These are phyloP conservation scores for Amblyopsis hoosieri DNA, from an alignment of 2,797 vertebrate species.

Conservation along the genomic window DNA sequence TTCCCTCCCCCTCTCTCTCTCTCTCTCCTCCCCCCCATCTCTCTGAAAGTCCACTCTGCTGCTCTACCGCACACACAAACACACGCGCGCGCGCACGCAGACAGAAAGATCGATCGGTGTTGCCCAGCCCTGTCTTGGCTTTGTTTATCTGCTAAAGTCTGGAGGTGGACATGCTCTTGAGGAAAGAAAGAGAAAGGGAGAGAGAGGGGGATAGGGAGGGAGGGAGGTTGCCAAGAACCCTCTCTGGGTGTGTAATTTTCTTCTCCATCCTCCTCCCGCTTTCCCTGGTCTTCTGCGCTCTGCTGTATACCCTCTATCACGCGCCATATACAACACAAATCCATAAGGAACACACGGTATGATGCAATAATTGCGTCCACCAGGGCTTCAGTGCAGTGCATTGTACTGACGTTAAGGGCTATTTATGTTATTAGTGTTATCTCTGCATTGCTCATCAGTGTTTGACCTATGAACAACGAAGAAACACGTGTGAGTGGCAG, in stretches of 20 bases:
- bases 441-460: too few species aligned
- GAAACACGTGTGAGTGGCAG: too few species aligned
- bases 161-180: slow-evolving; percentile 10
- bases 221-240: background rate
- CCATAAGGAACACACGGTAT: too few species aligned
- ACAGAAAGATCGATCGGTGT: slow-evolving; percentile 26
- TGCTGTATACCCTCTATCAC: background rate
- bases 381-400: too few species aligned
- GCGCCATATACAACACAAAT: background rate
- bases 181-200: background rate
- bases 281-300: background rate
- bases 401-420: too few species aligned
- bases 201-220: background rate
- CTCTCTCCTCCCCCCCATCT: background rate
- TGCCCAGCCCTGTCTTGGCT: slow-evolving; percentile 11
- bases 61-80: background rate
- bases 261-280: slow-evolving; percentile 22
- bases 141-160: slow-evolving; percentile 31
- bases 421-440: too few species aligned
- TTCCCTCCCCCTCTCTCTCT: background rate
- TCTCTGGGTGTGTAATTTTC: slow-evolving; percentile 9
- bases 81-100: slow-evolving; percentile 8
- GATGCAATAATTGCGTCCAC: too few species aligned
- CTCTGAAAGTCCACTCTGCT: too few species aligned
- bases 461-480: too few species aligned